Percentiles rank a stretch among this genome's conserved stretches.
Evolutionary conservation across 2,888 invertebrate genomes (phyloP).

Genomic region (Baccha elongata): DNA sequence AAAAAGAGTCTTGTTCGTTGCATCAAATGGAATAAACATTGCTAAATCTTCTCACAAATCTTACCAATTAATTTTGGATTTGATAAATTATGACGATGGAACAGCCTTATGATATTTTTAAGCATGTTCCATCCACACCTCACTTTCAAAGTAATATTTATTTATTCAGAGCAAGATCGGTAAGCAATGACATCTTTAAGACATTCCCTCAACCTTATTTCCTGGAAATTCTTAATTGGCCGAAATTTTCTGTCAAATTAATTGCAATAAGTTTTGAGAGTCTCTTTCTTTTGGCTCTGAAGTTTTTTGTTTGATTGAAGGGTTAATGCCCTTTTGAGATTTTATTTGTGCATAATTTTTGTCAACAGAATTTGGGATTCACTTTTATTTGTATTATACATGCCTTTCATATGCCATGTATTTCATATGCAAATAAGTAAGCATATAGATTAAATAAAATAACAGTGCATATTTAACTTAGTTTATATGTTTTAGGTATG

Average conservation of each 20-base stretch:
- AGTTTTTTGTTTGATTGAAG: not conserved
- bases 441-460: too few relatives aligned
- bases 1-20: constrained; percentile 18
- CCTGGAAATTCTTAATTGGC: constrained; percentile 72
- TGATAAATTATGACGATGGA: constrained; percentile 64
- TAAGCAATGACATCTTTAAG: constrained; percentile 12
- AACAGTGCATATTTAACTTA: too few relatives aligned
- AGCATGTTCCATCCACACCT: not conserved
- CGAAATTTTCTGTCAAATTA: constrained; percentile 68
- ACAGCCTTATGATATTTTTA: constrained; percentile 33
- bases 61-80: constrained; percentile 68
- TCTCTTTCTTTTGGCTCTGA: not conserved
- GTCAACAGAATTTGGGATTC: not conserved
- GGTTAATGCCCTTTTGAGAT: not conserved
- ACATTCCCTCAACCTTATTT: constrained; percentile 66
- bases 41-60: constrained; percentile 59
- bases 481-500: too few relatives aligned
- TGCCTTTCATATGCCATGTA: too few relatives aligned
- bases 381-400: too few relatives aligned
- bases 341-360: not conserved
- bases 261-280: constrained; percentile 44
- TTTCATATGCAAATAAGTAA: too few relatives aligned
- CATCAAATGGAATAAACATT: constrained; percentile 14
- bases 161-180: too few relatives aligned
- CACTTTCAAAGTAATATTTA: too few relatives aligned